Percentiles rank a stretch among this genome's conserved stretches.
Evolutionary conservation across 2,888 invertebrate genomes (phyloP).

Genomic region (Ornithoptera alexandrae): DNA sequence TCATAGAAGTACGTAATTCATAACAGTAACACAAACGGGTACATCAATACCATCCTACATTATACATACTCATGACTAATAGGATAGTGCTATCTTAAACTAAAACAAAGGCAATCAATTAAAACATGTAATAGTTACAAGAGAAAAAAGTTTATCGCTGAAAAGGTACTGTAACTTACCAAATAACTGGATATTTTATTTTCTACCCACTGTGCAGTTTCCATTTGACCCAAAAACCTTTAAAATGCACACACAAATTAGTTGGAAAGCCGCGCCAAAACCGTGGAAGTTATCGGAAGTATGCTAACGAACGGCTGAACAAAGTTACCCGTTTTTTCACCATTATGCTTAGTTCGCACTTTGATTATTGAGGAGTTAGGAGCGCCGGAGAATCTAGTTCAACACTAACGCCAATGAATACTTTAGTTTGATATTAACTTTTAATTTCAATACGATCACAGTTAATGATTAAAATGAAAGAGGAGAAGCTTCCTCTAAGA

Average conservation of each 20-base stretch:
- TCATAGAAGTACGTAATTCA: no score
- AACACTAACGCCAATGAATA: no score
- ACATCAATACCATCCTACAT: no score
- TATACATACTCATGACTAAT: no score
- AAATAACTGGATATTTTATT: not conserved
- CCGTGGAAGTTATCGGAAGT: conserved; percentile 32
- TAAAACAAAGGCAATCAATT: not conserved
- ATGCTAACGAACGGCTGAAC: conserved; percentile 33
- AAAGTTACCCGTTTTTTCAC: conserved; percentile 33
- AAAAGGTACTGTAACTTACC: not conserved
- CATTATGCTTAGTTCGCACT: conserved; percentile 37
- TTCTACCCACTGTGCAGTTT: not conserved
- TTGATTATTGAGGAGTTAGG: conserved; percentile 46
- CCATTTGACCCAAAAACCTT: conserved; percentile 17
- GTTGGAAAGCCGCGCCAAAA: conserved; percentile 14
- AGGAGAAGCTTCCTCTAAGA: no score
- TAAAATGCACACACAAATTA: conserved; percentile 12
- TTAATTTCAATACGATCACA: no score
- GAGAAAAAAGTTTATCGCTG: not conserved
- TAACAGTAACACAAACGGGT: no score
- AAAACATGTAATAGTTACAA: not conserved
- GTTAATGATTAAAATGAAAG: no score
- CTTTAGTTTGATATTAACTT: no score
- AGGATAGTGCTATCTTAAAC: no score
- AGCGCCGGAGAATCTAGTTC: not conserved